Percentiles rank a stretch among this genome's conserved stretches.
Evolutionary conservation across 2,888 invertebrate genomes (phyloP).

Genomic region (Idaea dimidiata): DNA sequence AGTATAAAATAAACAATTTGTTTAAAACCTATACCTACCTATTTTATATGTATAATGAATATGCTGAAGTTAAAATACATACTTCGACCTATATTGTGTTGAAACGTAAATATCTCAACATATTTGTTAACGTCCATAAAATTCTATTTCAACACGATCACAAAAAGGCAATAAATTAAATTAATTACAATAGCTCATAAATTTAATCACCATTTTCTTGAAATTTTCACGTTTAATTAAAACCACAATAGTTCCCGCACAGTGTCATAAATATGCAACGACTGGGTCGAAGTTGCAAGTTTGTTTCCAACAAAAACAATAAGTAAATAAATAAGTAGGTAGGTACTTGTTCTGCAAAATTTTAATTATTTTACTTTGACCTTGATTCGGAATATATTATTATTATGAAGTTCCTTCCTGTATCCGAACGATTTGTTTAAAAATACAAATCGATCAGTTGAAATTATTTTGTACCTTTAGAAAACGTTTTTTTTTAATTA

Average conservation of each 20-base stretch:
- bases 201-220: background rate
- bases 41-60: background rate
- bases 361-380: background rate
- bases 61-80: background rate
- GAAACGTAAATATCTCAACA: background rate
- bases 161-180: background rate
- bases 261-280: slow-evolving; percentile 2
- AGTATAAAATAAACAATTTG: background rate
- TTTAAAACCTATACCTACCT: background rate
- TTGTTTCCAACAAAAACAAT: slow-evolving; percentile 3
- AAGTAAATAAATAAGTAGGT: slow-evolving; percentile 1
- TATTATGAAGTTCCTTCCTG: background rate
- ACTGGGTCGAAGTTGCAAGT: background rate
- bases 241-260: background rate
- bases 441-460: background rate
- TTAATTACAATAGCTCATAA: background rate
- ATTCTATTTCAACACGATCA: too few relatives aligned
- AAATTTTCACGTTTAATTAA: background rate
- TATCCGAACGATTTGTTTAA: background rate
- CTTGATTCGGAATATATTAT: background rate
- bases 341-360: background rate
- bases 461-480: background rate
- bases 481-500: background rate
- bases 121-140: background rate
- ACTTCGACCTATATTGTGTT: too few relatives aligned